Base-by-base conservation (phyloP, 2,113 vertebrate genomes). In the Perca fluviatilis region DNA sequence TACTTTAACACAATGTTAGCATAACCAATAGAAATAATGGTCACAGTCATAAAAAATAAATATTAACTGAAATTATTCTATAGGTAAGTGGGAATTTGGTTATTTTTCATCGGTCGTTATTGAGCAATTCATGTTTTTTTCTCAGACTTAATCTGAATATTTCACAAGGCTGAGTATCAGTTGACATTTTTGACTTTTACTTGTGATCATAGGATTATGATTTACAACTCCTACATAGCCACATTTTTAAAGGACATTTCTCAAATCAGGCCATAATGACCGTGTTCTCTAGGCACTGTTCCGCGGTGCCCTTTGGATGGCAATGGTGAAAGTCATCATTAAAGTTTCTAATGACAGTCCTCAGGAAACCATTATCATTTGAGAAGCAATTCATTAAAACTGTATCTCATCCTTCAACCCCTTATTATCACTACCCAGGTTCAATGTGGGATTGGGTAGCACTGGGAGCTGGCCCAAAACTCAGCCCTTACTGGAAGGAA, bases 381-480 rank as follows among this genome's bases (percentile, higher is more conserved):
- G 40, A 69, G 87, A 73, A 86, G 77, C 71, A 54, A 86, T 93
- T 92, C 85, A 91, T 88, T 88, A 91, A 91, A 90, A 89, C 90
- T 88, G 85, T 71, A 91, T 93, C 77, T 84, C 46, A 58, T 82
- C 62, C 79, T 76, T 78, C 77, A 67, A 54, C 68, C 77, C 68
- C 66, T 73, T 84, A 89, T 89, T 75, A 91, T 86, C 66, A 19
- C 56, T 49, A 79, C 72, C 61, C 64, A 83, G 69, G 77, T 87
- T 89, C 79, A 89, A 88, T 87, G 84, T 61, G 76, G 84, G 67
- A 73, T 54, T 46, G 54, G 70, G 70, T 58, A 61, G 84, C 65
- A 16, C 69, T 80, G 60, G 79, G 75, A 82, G 54, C 74, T 12
- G 51, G 70, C 56, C 66, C 65, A 82, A 87, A 85, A 83, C 74